phyloP scores from a whole-genome alignment of 1,140 invertebrate genomes.

The Pseudomyrmex concolor region DNA sequence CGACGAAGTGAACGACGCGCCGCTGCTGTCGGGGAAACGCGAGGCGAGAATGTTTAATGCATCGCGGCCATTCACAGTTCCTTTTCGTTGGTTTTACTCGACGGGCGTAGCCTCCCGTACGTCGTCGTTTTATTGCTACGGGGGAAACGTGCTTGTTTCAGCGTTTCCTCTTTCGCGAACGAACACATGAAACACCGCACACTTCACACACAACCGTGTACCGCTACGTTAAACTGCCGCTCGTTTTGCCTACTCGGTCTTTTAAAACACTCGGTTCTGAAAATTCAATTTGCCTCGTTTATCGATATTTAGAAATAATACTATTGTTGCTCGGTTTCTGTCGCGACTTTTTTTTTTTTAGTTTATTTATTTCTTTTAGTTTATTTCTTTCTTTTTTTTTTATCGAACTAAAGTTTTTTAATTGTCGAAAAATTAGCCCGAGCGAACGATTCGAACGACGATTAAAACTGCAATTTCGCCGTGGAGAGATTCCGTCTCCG shows the following conservation, averaged over 20 bases:
- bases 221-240: slow-evolving; percentile 30
- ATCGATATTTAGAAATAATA: slow-evolving; percentile 1
- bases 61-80: slow-evolving; percentile 28
- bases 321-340: too few species aligned
- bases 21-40: slow-evolving; percentile 3
- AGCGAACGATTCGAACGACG: not conserved
- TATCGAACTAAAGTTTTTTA: not conserved
- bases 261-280: slow-evolving; percentile 13
- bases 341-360: too few species aligned
- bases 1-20: slow-evolving; percentile 18
- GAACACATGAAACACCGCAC: not conserved
- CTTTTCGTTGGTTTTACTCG: slow-evolving; percentile 39
- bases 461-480: too few species aligned
- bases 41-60: slow-evolving; percentile 40
- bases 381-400: not conserved
- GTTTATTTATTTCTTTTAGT: not conserved
- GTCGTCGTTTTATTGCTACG: slow-evolving; percentile 43
- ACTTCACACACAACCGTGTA: not conserved
- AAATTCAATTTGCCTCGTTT: slow-evolving; percentile 40
- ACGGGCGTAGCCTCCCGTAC: not conserved
- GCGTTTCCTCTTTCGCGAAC: slow-evolving; percentile 32
- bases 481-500: too few species aligned
- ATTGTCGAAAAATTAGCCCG: not conserved
- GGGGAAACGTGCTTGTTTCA: slow-evolving; percentile 26
- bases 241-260: slow-evolving; percentile 23